Conservation (phyloP, 2,888 invertebrate genomes). For the Oligia strigilis region DNA sequence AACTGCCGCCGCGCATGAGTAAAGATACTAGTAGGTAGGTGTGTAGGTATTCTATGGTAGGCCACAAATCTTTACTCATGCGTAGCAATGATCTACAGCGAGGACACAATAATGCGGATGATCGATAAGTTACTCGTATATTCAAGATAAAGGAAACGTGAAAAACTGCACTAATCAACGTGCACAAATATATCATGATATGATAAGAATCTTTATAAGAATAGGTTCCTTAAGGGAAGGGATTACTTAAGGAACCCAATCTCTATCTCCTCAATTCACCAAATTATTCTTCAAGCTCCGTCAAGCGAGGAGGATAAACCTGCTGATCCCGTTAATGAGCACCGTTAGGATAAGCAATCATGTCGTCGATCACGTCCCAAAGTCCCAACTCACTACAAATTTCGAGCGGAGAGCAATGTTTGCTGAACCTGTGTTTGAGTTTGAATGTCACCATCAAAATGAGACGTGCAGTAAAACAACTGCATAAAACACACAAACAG, state of each 20-base stretch:
- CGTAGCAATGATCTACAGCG: not conserved
- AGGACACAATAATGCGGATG: not conserved
- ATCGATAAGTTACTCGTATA: not conserved
- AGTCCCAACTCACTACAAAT: constrained; percentile 27
- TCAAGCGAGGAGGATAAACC: not conserved
- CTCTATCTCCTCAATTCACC: not conserved
- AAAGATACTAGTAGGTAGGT: not conserved
- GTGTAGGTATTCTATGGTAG: not conserved
- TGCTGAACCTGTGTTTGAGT: constrained; percentile 45
- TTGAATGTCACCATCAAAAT: not conserved
- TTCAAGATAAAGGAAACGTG: not conserved
- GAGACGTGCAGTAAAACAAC: not conserved
- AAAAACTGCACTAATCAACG: not conserved
- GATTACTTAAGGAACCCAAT: not conserved
- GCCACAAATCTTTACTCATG: constrained; percentile 9
- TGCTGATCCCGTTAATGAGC: constrained; percentile 37
- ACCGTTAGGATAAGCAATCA: constrained; percentile 49
- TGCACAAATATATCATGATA: not conserved
- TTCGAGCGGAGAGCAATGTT: constrained; percentile 35
- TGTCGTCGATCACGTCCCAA: constrained; percentile 51
- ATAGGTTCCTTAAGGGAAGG: not conserved
- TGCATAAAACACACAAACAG: not conserved
- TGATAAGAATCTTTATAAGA: not conserved
- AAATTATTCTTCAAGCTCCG: not conserved
- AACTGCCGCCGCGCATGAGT: not conserved